Percentiles rank a stretch among this genome's conserved stretches.
These are phyloP conservation scores for Triplophysa dalaica DNA, from an alignment of 2,113 vertebrate genomes.

Conservation along the genomic window DNA sequence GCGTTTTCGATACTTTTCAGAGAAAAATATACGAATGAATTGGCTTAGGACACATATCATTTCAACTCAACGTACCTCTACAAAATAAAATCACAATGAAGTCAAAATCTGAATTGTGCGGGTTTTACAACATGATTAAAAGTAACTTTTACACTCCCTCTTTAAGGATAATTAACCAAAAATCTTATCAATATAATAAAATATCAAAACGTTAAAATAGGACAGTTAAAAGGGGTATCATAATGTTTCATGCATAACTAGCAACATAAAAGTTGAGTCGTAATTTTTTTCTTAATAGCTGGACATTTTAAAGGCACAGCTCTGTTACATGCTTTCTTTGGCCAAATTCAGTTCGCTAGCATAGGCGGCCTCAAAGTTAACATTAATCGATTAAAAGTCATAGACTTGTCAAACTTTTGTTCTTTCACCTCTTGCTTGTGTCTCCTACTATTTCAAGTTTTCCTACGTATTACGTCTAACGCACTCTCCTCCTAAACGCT, in stretches of 20 bases:
- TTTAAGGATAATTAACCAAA: too few species aligned
- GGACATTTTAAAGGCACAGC: neutral
- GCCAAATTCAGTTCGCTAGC: neutral
- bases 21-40: neutral
- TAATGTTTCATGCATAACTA: too few species aligned
- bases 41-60: neutral
- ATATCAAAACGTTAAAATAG: too few species aligned
- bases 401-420: too few species aligned
- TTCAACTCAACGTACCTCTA: neutral
- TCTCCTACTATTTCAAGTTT: neutral
- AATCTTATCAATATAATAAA: too few species aligned
- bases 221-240: too few species aligned
- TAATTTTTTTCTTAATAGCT: neutral
- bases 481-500: conserved; percentile 44
- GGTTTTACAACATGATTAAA: too few species aligned
- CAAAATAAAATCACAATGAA: neutral
- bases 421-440: neutral
- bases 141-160: too few species aligned
- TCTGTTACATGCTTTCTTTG: neutral
- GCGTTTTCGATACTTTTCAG: neutral
- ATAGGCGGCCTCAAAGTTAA: neutral
- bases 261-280: neutral
- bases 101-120: neutral
- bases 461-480: neutral
- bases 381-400: too few species aligned